phyloP scores from a whole-genome alignment of 2,888 invertebrate species.

The Pseudeuparius sepicola region DNA sequence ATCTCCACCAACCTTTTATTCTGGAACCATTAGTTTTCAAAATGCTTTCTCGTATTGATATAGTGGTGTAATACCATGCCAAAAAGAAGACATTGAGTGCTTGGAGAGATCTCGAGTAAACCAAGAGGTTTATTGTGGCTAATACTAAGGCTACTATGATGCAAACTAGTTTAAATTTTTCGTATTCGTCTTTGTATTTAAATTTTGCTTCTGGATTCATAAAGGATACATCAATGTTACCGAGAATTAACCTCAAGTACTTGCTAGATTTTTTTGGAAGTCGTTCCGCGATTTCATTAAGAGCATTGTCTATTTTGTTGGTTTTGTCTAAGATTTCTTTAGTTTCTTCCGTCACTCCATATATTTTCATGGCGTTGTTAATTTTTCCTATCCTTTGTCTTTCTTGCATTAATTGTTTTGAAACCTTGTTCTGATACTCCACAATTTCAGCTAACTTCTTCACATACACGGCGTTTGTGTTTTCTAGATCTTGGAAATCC shows the following conservation, averaged over 20 bases:
- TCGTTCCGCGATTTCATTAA: conserved; percentile 84
- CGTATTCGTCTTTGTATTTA: conserved; percentile 94
- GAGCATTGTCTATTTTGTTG: conserved; percentile 39
- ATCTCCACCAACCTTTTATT: conserved; percentile 95
- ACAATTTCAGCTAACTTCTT: conserved; percentile 72
- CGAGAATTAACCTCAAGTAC: conserved; percentile 84
- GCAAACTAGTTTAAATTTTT: conserved; percentile 90
- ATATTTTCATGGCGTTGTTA: conserved; percentile 16
- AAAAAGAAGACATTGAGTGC: conserved; percentile 81
- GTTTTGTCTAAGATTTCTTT: conserved; percentile 12
- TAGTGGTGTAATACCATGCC: conserved; percentile 99
- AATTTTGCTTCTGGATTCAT: conserved; percentile 85
- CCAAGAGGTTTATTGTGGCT: conserved; percentile 58
- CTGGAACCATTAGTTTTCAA: conserved; percentile 94
- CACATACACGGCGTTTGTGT: conserved; percentile 66
- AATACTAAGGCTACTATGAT: conserved; percentile 80
- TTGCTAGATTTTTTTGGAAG: conserved; percentile 82
- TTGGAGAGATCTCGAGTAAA: conserved; percentile 60
- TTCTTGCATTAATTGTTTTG: conserved; percentile 80
- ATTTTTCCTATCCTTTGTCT: conserved; percentile 76
- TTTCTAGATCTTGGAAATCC: conserved; percentile 41
- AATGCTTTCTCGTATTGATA: conserved; percentile 96
- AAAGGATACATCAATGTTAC: conserved; percentile 92
- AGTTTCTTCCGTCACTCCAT: conserved; percentile 10
- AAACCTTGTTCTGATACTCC: conserved; percentile 70